Percentiles rank a stretch among this genome's conserved stretches.
Conservation (phyloP, 1,140 invertebrate species). For the Drosophila ironensis region DNA sequence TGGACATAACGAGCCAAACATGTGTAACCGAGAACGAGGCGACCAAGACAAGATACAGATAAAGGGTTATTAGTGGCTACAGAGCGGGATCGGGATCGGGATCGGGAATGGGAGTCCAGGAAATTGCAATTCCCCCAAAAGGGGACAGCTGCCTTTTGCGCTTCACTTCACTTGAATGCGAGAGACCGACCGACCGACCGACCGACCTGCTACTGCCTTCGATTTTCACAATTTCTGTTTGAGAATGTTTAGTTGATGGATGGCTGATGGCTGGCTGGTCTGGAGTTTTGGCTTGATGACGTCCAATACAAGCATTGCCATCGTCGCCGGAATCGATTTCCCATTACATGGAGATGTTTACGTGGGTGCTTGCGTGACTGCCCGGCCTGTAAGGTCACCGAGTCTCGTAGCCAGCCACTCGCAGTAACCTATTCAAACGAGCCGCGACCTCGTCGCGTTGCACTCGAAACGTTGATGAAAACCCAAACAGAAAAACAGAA, state of each 20-base stretch:
- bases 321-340: slow-evolving; percentile 18
- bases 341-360: slow-evolving; percentile 6
- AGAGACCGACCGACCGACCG: no score
- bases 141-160: slow-evolving; percentile 23
- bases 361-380: slow-evolving; percentile 41
- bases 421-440: slow-evolving; percentile 28
- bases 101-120: no score
- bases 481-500: slow-evolving; percentile 45
- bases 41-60: slow-evolving; percentile 1
- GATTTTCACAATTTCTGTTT: background rate
- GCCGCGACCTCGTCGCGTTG: slow-evolving; percentile 28
- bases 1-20: slow-evolving; percentile 38
- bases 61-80: slow-evolving; percentile 22
- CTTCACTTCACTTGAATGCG: slow-evolving; percentile 26
- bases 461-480: no score
- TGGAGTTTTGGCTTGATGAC: no score
- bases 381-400: slow-evolving; percentile 22
- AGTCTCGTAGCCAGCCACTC: background rate
- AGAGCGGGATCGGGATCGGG: slow-evolving; percentile 41
- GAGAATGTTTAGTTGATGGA: slow-evolving; percentile 58
- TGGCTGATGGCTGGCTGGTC: no score
- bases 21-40: slow-evolving; percentile 32
- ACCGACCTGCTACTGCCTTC: background rate
- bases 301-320: background rate
- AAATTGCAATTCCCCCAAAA: slow-evolving; percentile 57